Conservation (phyloP, 2,888 invertebrate genomes). For the Hartigia nigra region DNA sequence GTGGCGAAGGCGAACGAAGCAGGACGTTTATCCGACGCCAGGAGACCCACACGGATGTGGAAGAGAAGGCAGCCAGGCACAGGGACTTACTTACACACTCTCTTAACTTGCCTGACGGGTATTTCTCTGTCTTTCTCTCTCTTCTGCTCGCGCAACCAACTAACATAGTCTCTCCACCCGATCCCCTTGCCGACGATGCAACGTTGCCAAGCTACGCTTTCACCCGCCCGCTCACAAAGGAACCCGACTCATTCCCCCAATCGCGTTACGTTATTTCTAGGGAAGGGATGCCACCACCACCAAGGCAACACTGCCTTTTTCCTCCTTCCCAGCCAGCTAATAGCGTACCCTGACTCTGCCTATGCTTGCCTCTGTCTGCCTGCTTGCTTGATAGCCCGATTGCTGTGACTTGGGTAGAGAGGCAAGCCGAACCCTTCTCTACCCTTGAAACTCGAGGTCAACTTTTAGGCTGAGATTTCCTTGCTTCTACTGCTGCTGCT, state of each 20-base stretch:
- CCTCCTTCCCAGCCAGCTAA: constrained; percentile 4
- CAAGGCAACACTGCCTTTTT: constrained; percentile 57
- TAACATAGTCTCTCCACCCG: not conserved
- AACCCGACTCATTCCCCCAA: constrained; percentile 56
- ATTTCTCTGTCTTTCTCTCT: constrained; percentile 18
- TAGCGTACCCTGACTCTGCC: constrained; percentile 16
- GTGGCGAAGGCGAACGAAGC: not conserved
- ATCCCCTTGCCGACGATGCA: constrained; percentile 33
- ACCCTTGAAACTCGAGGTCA: constrained; percentile 69
- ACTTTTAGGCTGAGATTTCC: constrained; percentile 61
- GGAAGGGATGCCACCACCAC: constrained; percentile 53
- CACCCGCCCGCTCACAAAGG: constrained; percentile 65
- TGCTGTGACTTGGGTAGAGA: constrained; percentile 40
- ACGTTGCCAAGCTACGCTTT: constrained; percentile 62
- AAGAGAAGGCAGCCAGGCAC: constrained; percentile 3
- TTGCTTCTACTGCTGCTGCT: constrained; percentile 6
- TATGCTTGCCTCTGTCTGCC: constrained; percentile 15
- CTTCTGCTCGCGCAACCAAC: constrained; percentile 29
- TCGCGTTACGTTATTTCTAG: constrained; percentile 34
- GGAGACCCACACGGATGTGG: constrained; percentile 7
- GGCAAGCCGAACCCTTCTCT: constrained; percentile 61
- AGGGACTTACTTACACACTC: not conserved
- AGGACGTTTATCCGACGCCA: not conserved
- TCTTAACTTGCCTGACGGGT: constrained; percentile 7
- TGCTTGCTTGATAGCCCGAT: constrained; percentile 22